These are phyloP conservation scores for Pseudopleuronectes americanus DNA, from an alignment of 2,797 vertebrate species.

Conservation along the genomic window DNA sequence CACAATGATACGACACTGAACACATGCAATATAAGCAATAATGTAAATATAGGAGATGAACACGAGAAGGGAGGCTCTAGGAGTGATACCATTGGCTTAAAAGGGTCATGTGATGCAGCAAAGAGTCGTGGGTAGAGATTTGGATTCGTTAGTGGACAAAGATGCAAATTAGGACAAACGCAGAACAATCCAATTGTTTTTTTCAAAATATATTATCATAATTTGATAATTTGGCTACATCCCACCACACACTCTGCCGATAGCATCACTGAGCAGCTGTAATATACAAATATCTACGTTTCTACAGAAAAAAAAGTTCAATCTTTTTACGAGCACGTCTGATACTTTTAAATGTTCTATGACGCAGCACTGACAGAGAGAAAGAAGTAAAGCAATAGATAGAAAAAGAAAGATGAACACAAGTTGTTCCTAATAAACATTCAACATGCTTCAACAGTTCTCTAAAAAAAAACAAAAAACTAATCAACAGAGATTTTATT, in stretches of 20 bases:
- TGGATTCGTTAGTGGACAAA: slow-evolving; percentile 58
- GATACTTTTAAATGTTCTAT: slow-evolving; percentile 74
- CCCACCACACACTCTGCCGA: slow-evolving; percentile 80
- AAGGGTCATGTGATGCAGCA: slow-evolving; percentile 82
- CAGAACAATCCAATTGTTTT: slow-evolving; percentile 61
- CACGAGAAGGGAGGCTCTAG: slow-evolving; percentile 75
- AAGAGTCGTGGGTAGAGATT: slow-evolving; percentile 72
- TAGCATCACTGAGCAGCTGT: slow-evolving; percentile 81
- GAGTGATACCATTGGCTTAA: slow-evolving; percentile 82
- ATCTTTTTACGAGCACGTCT: slow-evolving; percentile 60
- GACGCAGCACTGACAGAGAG: slow-evolving; percentile 79
- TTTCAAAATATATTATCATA: slow-evolving; percentile 63
- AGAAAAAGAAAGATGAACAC: slow-evolving; percentile 71
- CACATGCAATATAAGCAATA: slow-evolving; percentile 79
- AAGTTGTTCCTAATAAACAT: slow-evolving; percentile 81
- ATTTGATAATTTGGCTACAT: slow-evolving; percentile 75
- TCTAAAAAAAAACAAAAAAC: slow-evolving; percentile 65
- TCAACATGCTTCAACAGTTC: slow-evolving; percentile 83
- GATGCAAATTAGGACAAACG: slow-evolving; percentile 74
- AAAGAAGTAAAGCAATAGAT: slow-evolving; percentile 60
- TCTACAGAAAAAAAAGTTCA: slow-evolving; percentile 69
- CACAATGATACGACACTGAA: slow-evolving; percentile 73
- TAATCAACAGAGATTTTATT: slow-evolving; percentile 73
- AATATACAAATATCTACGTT: slow-evolving; percentile 69
- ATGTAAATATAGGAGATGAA: slow-evolving; percentile 73